Evolutionary conservation across 2,113 vertebrate genomes (phyloP), one percentile per base, ranked within the genome.

Genomic region (Chlorodrepanis virens): DNA sequence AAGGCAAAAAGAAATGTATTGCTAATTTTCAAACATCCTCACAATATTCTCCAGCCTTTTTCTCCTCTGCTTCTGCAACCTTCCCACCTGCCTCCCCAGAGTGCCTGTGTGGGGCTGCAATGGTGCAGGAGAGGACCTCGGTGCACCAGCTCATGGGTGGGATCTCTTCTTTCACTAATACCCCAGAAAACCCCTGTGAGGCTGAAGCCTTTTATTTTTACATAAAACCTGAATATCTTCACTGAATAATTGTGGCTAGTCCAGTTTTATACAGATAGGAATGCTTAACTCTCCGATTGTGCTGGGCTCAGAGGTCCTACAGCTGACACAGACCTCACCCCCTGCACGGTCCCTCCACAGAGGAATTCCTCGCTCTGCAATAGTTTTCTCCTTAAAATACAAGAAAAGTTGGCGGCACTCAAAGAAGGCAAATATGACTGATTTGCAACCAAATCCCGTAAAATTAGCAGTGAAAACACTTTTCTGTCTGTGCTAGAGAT

Each of bases 51-150:
- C 65, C 25, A 35, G 54, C 23, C 18, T 61, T 69, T 74, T 83
- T 83, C 37, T 64, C 17, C n/a, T 61, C 39, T 23, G 20, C 31
- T 24, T 35, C 7, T 24, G 29, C 24, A 9, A 40, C 39, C 37
- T 74, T 53, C 37, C 19, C 24, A 13, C 37, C 14, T 5, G 0
- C 9, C 19, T 69, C 19, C 24, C 28, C 0, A 0, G 11, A 6
- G 29, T 44, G 39, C 24, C 42, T 10, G 1, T 0, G 4, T 5
- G 25, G 16, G 33, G 15, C 20, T 0, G 1, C 40, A n/a, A 27
- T 80, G 79, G 18, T 64, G 33, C 24, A 21, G 64, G 27, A 17
- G 68, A 86, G 31, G 33, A 60, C 5, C 19, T 14, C 3, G 25
- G 25, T 40, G n/a, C 5, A 61, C 45, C 80, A 87, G 59, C 14